These are phyloP conservation scores for Acinonyx jubatus DNA, from an alignment of 2,113 vertebrate species.

Conservation along the genomic window DNA sequence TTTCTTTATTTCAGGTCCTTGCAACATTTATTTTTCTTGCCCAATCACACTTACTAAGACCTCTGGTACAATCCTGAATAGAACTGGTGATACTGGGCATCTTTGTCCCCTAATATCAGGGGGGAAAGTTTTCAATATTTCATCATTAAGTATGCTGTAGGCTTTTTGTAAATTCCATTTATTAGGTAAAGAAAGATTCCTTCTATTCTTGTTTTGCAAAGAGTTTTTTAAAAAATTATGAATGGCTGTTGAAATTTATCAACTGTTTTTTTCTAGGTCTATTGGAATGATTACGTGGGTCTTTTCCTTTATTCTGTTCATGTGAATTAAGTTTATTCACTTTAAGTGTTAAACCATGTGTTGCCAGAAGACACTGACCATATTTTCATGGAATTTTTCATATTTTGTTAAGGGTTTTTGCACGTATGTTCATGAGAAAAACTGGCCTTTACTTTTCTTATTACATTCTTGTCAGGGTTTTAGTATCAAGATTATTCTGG, in stretches of 20 bases:
- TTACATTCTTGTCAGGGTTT: not conserved
- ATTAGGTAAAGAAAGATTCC: not conserved
- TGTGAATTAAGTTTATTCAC: not conserved
- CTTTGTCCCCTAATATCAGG: not conserved
- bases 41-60: not conserved
- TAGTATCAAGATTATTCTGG: not conserved
- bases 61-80: not conserved
- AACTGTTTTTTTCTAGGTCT: not conserved
- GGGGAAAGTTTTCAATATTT: not conserved
- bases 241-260: not conserved
- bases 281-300: not conserved
- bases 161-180: not conserved
- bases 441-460: not conserved
- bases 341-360: not conserved
- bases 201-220: not conserved
- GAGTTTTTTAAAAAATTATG: not conserved
- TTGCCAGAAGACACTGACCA: not conserved
- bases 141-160: not conserved
- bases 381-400: not conserved
- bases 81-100: not conserved
- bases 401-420: not conserved
- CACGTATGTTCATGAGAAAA: not conserved
- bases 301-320: not conserved
- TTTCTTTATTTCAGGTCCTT: not conserved
- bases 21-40: not conserved